Conservation (phyloP, 2,113 vertebrate species). For the Seriola quinqueradiata region DNA sequence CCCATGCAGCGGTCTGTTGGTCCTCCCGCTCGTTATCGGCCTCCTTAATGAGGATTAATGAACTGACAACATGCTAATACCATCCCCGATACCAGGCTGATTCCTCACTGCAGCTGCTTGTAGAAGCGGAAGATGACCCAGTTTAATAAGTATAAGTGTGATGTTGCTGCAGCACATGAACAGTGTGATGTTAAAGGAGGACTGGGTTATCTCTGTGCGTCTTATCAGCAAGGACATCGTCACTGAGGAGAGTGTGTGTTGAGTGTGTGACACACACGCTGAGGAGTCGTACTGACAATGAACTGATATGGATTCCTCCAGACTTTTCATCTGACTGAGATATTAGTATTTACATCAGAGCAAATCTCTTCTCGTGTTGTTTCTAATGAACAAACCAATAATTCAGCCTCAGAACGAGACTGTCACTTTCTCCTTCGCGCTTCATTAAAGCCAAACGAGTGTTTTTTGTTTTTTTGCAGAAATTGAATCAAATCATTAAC, state of each 20-base stretch:
- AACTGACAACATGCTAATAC: not conserved
- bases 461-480: not conserved
- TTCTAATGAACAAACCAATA: not conserved
- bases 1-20: not conserved
- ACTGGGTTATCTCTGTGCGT: not conserved
- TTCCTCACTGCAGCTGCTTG: not conserved
- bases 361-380: not conserved
- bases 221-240: not conserved
- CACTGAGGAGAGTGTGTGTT: not conserved
- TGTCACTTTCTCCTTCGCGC: not conserved
- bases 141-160: not conserved
- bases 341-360: slow-evolving; percentile 23
- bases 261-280: not conserved
- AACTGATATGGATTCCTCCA: slow-evolving; percentile 12
- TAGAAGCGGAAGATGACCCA: not conserved
- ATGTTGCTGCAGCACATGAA: too few species aligned
- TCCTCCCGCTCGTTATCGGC: not conserved
- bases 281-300: not conserved
- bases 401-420: not conserved
- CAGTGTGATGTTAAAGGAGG: too few species aligned
- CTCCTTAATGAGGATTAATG: not conserved
- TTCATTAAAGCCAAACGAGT: slow-evolving; percentile 6
- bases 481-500: slow-evolving; percentile 35
- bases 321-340: not conserved
- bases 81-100: not conserved